A percentile compares a stretch with the other conserved stretches of the same genome.
Conservation (phyloP, 2,113 vertebrate genomes). For the Paracanthobrama guichenoti region DNA sequence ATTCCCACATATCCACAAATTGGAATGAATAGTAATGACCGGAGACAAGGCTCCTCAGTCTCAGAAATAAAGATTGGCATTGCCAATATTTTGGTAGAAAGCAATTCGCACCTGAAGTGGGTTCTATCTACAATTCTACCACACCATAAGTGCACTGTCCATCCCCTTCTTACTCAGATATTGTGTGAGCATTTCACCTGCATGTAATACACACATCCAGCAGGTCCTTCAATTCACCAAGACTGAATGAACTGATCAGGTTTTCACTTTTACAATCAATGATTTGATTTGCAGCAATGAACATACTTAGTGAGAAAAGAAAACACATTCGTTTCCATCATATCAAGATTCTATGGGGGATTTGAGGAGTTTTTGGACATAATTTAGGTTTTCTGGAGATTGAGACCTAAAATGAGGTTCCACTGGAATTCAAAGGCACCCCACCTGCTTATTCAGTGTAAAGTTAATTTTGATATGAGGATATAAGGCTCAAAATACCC, state of each 20-base stretch:
- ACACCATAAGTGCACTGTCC: background rate
- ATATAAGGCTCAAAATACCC: constrained; percentile 58
- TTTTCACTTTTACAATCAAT: background rate
- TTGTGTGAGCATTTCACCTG: constrained; percentile 13
- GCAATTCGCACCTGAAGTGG: constrained; percentile 69
- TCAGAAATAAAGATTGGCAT: constrained; percentile 67
- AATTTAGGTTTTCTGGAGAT: background rate
- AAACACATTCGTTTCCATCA: background rate
- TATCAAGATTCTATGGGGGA: background rate
- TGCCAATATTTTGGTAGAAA: constrained; percentile 72
- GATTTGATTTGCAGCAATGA: background rate
- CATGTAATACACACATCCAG: background rate
- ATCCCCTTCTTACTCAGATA: background rate
- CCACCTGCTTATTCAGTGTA: constrained; percentile 52
- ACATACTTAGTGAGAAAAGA: background rate
- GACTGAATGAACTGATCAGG: constrained; percentile 54
- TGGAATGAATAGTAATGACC: constrained; percentile 27
- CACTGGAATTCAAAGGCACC: background rate
- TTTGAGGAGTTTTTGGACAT: background rate
- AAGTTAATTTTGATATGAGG: constrained; percentile 62
- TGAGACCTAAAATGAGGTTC: background rate
- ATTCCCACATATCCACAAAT: constrained; percentile 9
- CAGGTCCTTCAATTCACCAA: constrained; percentile 47
- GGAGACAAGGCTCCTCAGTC: constrained; percentile 59
- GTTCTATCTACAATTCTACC: constrained; percentile 45